These are phyloP conservation scores for Papilio protenor DNA, from an alignment of 2,888 invertebrate species.

Conservation along the genomic window DNA sequence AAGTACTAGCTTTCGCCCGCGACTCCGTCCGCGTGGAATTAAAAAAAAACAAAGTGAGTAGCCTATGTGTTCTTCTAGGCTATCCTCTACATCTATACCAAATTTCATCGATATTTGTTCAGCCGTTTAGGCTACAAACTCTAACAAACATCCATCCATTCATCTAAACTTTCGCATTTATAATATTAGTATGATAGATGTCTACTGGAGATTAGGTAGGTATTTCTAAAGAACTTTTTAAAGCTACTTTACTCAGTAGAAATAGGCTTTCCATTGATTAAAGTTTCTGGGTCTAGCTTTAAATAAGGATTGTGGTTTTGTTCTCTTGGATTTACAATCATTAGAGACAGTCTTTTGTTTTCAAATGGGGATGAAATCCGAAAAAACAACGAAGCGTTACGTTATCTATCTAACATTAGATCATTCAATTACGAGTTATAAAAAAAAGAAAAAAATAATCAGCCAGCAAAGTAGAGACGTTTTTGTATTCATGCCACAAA, in stretches of 20 bases:
- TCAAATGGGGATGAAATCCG: not conserved
- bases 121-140: no score
- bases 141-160: no score
- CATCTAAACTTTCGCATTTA: no score
- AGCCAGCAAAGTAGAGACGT: not conserved
- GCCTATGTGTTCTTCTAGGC: no score
- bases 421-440: not conserved
- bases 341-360: slow-evolving; percentile 7
- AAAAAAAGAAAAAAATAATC: not conserved
- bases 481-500: slow-evolving; percentile 2
- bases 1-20: no score
- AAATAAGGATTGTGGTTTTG: slow-evolving; percentile 6
- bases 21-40: no score
- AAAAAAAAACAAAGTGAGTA: no score
- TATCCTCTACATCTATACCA: no score
- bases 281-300: not conserved
- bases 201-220: no score
- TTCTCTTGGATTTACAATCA: not conserved
- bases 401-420: not conserved
- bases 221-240: not conserved
- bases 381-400: not conserved
- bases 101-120: no score
- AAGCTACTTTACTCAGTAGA: not conserved
- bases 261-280: slow-evolving; percentile 1
- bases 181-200: no score